These are phyloP conservation scores for Cheilinus undulatus DNA, from an alignment of 2,113 vertebrate genomes.

Conservation along the genomic window DNA sequence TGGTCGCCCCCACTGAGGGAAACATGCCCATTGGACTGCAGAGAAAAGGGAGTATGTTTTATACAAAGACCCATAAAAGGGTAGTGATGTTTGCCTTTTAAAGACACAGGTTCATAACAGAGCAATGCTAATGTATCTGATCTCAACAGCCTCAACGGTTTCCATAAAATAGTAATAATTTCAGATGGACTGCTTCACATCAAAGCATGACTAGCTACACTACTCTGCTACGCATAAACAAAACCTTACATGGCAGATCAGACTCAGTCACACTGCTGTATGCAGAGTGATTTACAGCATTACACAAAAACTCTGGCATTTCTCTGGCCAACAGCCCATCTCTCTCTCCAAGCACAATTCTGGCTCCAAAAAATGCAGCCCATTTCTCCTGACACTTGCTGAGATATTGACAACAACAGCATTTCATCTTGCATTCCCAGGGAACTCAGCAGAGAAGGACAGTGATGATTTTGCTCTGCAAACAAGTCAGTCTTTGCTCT, in stretches of 20 bases:
- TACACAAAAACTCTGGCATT: slow-evolving; percentile 72
- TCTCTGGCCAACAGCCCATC: slow-evolving; percentile 64
- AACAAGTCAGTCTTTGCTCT: slow-evolving; percentile 37
- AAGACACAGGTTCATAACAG: neutral
- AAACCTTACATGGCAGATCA: slow-evolving; percentile 71
- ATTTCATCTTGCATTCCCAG: slow-evolving; percentile 38
- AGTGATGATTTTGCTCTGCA: slow-evolving; percentile 40
- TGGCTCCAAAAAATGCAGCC: slow-evolving; percentile 41
- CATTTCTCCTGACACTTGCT: slow-evolving; percentile 37
- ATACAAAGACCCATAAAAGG: neutral
- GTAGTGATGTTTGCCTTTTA: neutral
- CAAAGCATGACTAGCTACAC: slow-evolving; percentile 13
- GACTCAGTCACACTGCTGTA: slow-evolving; percentile 50
- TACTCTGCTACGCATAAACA: slow-evolving; percentile 49
- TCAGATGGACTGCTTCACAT: slow-evolving; percentile 23
- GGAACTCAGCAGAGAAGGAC: slow-evolving; percentile 15
- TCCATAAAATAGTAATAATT: neutral
- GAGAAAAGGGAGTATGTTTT: slow-evolving; percentile 39
- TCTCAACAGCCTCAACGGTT: neutral
- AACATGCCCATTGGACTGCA: slow-evolving; percentile 94
- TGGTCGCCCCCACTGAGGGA: slow-evolving; percentile 89
- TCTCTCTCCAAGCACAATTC: slow-evolving; percentile 37
- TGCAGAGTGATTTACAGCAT: slow-evolving; percentile 58
- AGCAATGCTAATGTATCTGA: neutral
- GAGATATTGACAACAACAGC: slow-evolving; percentile 44